Base-by-base conservation (phyloP, 2,888 invertebrate species). In the Zaprionus lineosus region DNA sequence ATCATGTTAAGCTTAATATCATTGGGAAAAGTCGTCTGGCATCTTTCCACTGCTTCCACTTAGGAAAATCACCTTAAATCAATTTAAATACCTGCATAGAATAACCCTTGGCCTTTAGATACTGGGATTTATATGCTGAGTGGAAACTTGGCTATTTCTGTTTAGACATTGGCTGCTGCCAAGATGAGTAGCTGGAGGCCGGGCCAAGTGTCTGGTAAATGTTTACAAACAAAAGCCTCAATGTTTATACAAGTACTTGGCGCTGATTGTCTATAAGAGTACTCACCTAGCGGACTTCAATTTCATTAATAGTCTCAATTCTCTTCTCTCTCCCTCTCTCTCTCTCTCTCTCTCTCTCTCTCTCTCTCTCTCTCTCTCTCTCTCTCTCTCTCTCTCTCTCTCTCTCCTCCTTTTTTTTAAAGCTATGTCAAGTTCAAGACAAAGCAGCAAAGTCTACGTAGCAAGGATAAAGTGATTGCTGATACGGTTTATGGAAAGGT, bases 381-480 rank as follows among this genome's bases (percentile, higher is more conserved):
- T 19, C 21, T 7, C 14, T 37, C 37, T 37, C n/a, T n/a, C n/a
- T n/a, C n/a, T n/a, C n/a, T n/a, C n/a, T n/a, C n/a, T n/a, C n/a
- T n/a, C n/a, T n/a, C n/a, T n/a, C n/a, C n/a, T n/a, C n/a, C n/a
- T 18, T 21, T 0, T 15, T 29, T 37, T 70, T 72, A 36, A 69
- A 89, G 89, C 68, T 89, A 89, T 68, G 86, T 88, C 34, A 88
- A 88, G 81, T 89, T 89, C 65, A 89, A 88, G 75, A 85, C 86
- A 16, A 84, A 84, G 43, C 88, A 89, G 62, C 87, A 86, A 47
- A 84, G 86, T 24, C 50, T 89, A 15, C 88, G 89, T 33, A 87
- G 88, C 51, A 84, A 79, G 11, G 88, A 89, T 66, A 88, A 87
- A 55, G 81, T 88, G 9, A 84, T 89, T 46, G 84, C 87, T 9